These are phyloP conservation scores for Neodiprion virginianus DNA, from an alignment of 1,140 invertebrate genomes.

Conservation along the genomic window DNA sequence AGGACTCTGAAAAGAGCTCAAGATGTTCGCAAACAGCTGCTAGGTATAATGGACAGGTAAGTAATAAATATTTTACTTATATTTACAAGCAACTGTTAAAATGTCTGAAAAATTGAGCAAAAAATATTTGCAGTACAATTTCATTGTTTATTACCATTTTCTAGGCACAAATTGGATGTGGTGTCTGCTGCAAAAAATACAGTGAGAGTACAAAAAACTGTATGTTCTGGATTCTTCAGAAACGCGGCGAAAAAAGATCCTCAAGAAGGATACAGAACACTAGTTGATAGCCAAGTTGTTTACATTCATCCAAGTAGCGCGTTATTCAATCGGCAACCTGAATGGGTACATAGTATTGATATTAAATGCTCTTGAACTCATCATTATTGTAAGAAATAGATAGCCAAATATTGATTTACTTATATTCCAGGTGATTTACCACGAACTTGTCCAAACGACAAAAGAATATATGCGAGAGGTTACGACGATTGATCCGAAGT, in stretches of 20 bases:
- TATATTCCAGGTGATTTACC: slow-evolving; percentile 88
- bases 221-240: slow-evolving; percentile 98
- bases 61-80: slow-evolving; percentile 16
- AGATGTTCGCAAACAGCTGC: slow-evolving; percentile 97
- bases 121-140: slow-evolving; percentile 28
- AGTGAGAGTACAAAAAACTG: slow-evolving; percentile 95
- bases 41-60: slow-evolving; percentile 96
- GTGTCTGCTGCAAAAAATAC: slow-evolving; percentile 96
- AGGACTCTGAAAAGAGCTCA: slow-evolving; percentile 96
- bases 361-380: background rate
- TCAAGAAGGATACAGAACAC: slow-evolving; percentile 97
- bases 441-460: slow-evolving; percentile 98
- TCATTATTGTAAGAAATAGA: slow-evolving; percentile 11
- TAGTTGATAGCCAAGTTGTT: slow-evolving; percentile 97
- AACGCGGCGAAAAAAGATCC: slow-evolving; percentile 99
- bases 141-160: slow-evolving; percentile 39
- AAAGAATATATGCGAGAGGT: slow-evolving; percentile 99
- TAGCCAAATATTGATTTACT: slow-evolving; percentile 23
- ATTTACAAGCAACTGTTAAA: background rate
- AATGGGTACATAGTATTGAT: slow-evolving; percentile 76
- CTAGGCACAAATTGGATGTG: slow-evolving; percentile 94
- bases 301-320: slow-evolving; percentile 99
- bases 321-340: slow-evolving; percentile 96
- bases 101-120: slow-evolving; percentile 3
- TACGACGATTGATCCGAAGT: slow-evolving; percentile 98